Evolutionary conservation across 2,113 vertebrate genomes (phyloP).

Genomic region (Willisornis vidua): DNA sequence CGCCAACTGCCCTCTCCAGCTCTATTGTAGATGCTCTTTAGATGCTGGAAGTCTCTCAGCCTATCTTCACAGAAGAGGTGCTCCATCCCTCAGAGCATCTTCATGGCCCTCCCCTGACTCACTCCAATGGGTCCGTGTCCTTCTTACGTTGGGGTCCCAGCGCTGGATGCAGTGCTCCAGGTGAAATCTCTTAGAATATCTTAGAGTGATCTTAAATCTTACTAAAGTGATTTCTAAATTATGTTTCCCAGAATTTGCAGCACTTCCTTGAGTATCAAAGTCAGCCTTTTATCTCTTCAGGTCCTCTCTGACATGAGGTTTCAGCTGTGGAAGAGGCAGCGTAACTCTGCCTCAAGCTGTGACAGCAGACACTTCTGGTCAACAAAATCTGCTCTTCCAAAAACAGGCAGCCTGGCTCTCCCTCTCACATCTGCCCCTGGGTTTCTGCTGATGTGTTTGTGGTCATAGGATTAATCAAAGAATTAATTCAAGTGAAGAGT

Average conservation of each 20-base stretch:
- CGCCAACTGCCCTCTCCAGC: neutral
- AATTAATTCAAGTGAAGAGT: neutral
- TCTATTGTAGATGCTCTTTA: neutral
- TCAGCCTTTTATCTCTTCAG: neutral
- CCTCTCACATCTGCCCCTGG: neutral
- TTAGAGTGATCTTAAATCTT: neutral
- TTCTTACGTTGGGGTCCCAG: neutral
- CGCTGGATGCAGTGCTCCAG: neutral
- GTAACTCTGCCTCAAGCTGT: neutral
- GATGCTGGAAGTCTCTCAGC: neutral
- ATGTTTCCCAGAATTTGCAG: neutral
- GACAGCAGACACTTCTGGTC: neutral
- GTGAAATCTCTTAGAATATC: neutral
- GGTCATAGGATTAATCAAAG: neutral
- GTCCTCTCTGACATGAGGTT: neutral
- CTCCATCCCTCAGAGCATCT: neutral
- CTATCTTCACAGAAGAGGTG: neutral
- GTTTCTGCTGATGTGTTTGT: neutral
- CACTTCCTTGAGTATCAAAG: neutral
- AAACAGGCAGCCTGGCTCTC: neutral
- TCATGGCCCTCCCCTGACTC: neutral
- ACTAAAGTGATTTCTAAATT: neutral
- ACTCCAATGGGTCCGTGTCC: neutral
- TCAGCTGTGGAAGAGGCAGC: neutral
- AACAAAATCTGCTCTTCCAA: neutral